These are phyloP conservation scores for Mobula hypostoma DNA, from an alignment of 2,113 vertebrate genomes.

Conservation along the genomic window DNA sequence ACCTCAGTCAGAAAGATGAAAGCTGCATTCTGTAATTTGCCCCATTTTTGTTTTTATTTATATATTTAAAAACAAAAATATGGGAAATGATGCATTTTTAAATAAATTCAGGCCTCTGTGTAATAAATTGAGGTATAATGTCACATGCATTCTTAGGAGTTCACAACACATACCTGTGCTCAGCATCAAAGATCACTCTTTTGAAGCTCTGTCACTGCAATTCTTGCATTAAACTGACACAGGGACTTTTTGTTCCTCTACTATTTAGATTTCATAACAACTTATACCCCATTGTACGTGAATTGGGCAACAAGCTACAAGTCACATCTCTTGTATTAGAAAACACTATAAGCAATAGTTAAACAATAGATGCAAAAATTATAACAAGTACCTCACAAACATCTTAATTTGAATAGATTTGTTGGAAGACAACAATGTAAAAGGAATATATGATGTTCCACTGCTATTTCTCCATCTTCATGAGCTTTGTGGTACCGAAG, in stretches of 20 bases:
- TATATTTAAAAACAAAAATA: not conserved
- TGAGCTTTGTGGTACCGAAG: not conserved
- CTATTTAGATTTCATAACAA: not conserved
- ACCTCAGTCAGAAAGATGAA: not conserved
- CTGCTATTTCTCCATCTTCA: not conserved
- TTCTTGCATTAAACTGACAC: not conserved
- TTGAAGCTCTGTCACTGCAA: not conserved
- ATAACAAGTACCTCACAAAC: not conserved
- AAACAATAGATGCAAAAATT: not conserved
- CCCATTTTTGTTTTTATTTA: too few species aligned
- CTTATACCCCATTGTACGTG: not conserved
- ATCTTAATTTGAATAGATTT: not conserved
- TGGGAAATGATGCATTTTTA: not conserved
- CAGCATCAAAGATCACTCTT: too few species aligned
- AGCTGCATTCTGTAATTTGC: not conserved
- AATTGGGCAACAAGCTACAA: not conserved
- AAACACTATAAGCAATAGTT: not conserved
- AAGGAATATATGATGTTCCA: not conserved
- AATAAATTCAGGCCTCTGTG: not conserved
- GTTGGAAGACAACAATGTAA: not conserved
- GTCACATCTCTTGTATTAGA: not conserved
- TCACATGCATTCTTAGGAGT: too few species aligned
- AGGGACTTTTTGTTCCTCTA: not conserved
- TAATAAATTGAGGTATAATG: not conserved
- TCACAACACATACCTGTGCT: too few species aligned